Base-by-base conservation (phyloP, 2,797 vertebrate genomes). In the Gymnoscopelus braueri region DNA sequence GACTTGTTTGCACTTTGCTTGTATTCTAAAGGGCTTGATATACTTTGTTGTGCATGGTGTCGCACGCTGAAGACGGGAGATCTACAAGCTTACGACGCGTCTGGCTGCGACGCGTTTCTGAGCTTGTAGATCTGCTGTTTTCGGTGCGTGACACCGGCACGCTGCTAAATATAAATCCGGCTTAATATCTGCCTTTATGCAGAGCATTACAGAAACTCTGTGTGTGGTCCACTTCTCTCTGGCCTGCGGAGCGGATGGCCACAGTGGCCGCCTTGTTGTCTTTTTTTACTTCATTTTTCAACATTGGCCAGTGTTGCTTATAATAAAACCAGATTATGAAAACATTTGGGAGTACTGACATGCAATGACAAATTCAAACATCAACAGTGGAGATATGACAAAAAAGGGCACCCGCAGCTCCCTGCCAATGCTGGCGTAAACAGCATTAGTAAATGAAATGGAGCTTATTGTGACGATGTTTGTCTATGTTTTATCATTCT, bases 271-370 rank as follows among this genome's bases (percentile, higher is more conserved):
- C 84, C 78, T 88, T 90, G 88, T 87, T 91, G 86, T 87, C 78
- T 87, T 89, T 71, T 88, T 83, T 79, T 74, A 84, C 89, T 91
- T 89, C 87, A 91, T 90, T 90, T 91, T 91, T 93, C 90, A 93
- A 88, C 91, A 88, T 79, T 69, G 85, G 82, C 85, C 85, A 58
- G 85, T 67, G 78, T 90, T 93, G 93, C 90, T 93, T 93, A 94
- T 91, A 93, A 92, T 94, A 93, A 92, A 93, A 90, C 84, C 87
- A 84, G 90, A 91, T 92, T 93, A 91, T 92, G 89, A 91, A 94
- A 94, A 94, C 92, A 93, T 89, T 89, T 87, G 69, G 74, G 82
- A 88, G 78, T 87, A 86, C 77, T 49, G 81, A 91, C 86, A 81
- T 82, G 84, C 82, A 83, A 78, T 87, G 88, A 93, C 84, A 72